These are phyloP conservation scores for Stegodyphus mimosarum DNA, from an alignment of 1,140 invertebrate species.

Conservation along the genomic window DNA sequence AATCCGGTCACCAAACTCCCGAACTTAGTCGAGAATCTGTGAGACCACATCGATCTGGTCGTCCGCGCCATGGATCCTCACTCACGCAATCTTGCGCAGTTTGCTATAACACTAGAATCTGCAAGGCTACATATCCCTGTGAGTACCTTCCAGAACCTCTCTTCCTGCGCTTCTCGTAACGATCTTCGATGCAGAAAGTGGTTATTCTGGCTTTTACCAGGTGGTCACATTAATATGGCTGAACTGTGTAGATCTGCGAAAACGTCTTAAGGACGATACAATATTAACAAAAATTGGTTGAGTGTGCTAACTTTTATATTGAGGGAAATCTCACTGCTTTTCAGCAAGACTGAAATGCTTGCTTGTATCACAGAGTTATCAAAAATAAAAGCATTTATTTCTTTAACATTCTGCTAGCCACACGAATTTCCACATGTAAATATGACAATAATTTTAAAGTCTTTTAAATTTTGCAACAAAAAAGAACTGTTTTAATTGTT, in stretches of 20 bases:
- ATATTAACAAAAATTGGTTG: no score
- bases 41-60: slow-evolving; percentile 4
- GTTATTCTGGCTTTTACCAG: slow-evolving; percentile 8
- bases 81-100: neutral
- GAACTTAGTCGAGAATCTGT: slow-evolving; percentile 1
- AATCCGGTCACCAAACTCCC: neutral
- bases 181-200: neutral
- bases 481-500: no score
- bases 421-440: no score
- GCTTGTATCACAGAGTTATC: no score
- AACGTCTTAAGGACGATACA: no score
- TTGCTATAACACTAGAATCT: neutral
- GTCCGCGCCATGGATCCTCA: neutral
- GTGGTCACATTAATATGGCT: neutral
- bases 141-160: slow-evolving; percentile 10
- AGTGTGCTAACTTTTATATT: no score
- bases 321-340: no score
- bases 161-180: neutral
- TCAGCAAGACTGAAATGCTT: no score
- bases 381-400: no score
- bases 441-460: no score
- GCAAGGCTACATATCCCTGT: slow-evolving; percentile 7
- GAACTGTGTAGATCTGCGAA: neutral
- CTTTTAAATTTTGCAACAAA: no score
- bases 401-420: no score